A percentile compares a stretch with the other conserved stretches of the same genome.
phyloP scores from a whole-genome alignment of 2,113 vertebrate species.

The Myrmecobius fasciatus region DNA sequence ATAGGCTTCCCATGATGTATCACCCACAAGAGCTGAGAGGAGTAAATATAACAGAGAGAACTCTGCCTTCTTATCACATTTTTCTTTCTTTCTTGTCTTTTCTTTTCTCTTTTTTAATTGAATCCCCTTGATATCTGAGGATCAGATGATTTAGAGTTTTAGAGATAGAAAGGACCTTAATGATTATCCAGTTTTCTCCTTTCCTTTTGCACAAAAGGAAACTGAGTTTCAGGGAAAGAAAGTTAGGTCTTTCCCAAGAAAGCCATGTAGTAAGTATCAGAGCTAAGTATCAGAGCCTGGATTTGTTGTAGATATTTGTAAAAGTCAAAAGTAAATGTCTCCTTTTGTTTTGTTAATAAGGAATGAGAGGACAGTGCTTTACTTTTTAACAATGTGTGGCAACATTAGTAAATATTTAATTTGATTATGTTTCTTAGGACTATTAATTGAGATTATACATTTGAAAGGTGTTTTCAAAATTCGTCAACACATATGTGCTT shows the following conservation, averaged over 20 bases:
- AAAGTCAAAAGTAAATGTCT: neutral
- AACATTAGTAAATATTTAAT: neutral
- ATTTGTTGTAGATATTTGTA: neutral
- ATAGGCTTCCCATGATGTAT: conserved; percentile 73
- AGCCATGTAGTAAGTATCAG: neutral
- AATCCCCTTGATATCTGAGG: neutral
- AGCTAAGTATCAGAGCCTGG: neutral
- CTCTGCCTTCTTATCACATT: conserved; percentile 61
- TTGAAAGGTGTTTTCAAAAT: neutral
- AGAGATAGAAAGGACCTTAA: neutral
- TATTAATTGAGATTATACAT: neutral
- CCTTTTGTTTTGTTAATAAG: neutral
- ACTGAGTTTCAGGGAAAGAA: neutral
- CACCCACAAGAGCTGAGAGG: conserved; percentile 55
- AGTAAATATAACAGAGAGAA: conserved; percentile 79
- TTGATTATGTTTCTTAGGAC: neutral
- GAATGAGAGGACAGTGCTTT: neutral
- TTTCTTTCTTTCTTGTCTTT: conserved; percentile 62
- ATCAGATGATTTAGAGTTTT: neutral
- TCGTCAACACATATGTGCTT: neutral
- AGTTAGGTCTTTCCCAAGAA: neutral
- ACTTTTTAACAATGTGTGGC: neutral
- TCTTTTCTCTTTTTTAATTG: neutral
- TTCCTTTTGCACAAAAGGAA: neutral
- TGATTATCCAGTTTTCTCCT: neutral